These are phyloP conservation scores for Myiotriccus ornatus DNA, from an alignment of 2,797 vertebrate genomes.

Conservation along the genomic window DNA sequence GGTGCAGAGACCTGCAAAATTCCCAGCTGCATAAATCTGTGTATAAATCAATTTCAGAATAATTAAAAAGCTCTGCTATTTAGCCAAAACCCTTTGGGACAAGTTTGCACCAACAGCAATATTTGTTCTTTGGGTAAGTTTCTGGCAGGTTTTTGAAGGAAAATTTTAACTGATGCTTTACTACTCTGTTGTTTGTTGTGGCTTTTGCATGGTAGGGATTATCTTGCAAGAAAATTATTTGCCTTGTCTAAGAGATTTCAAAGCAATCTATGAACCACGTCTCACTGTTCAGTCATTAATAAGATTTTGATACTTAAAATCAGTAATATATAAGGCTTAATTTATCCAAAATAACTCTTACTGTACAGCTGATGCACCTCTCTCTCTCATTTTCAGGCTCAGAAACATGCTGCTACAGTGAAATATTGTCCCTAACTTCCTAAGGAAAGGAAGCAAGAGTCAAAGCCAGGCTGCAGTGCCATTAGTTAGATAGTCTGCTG, in stretches of 20 bases:
- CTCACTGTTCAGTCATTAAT: not conserved
- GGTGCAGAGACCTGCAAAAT: not conserved
- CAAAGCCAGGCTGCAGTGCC: not conserved
- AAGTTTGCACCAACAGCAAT: not conserved
- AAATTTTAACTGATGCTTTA: not conserved
- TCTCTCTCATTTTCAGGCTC: not conserved
- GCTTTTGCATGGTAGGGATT: not conserved
- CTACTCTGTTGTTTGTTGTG: not conserved
- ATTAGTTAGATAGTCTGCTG: not conserved
- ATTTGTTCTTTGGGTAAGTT: not conserved
- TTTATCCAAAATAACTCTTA: not conserved
- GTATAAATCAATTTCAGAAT: slow-evolving; percentile 32
- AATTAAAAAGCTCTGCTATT: slow-evolving; percentile 25
- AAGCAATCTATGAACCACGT: not conserved
- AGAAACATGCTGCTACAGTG: not conserved
- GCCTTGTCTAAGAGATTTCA: not conserved
- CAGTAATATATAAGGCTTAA: not conserved
- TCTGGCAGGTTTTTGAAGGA: not conserved
- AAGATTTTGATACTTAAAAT: not conserved
- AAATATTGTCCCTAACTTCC: not conserved
- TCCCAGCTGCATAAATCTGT: slow-evolving; percentile 9
- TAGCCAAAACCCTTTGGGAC: not conserved
- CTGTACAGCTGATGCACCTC: not conserved
- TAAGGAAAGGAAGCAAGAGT: not conserved
- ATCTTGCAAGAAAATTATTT: not conserved